Evolutionary conservation across 1,140 invertebrate species (phyloP).

Genomic region (Elymnias hypermnestra): DNA sequence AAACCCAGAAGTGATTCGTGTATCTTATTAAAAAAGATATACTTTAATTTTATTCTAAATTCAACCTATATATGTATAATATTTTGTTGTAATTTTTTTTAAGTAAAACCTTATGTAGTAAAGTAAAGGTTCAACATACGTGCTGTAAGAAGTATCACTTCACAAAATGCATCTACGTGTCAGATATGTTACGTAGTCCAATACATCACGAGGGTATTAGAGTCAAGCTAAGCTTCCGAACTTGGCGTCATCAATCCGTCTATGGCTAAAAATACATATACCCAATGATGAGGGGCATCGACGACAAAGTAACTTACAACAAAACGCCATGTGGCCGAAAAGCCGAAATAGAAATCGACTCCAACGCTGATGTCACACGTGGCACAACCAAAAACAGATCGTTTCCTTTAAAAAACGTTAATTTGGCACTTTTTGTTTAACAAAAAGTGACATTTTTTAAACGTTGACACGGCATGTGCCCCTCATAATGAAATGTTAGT

Average conservation of each 20-base stretch:
- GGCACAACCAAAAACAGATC: constrained; percentile 66
- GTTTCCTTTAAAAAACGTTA: constrained; percentile 74
- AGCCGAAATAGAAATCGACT: constrained; percentile 59
- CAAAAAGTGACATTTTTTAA: constrained; percentile 65
- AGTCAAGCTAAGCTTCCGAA: constrained; percentile 58
- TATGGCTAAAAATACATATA: constrained; percentile 53
- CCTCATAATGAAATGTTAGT: constrained; percentile 55
- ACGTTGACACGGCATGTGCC: constrained; percentile 55
- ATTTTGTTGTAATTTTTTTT: too few relatives aligned
- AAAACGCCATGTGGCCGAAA: constrained; percentile 52
- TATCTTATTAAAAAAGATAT: too few relatives aligned
- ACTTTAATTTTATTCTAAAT: too few relatives aligned
- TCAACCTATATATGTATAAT: too few relatives aligned
- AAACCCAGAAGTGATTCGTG: too few relatives aligned
- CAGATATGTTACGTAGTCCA: constrained; percentile 41
- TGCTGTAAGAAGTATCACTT: too few relatives aligned
- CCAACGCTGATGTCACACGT: constrained; percentile 60
- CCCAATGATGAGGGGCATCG: constrained; percentile 60
- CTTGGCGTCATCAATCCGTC: constrained; percentile 52
- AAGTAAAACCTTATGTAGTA: too few relatives aligned
- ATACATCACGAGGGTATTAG: constrained; percentile 66
- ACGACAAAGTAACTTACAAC: constrained; percentile 68
- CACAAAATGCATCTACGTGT: too few relatives aligned
- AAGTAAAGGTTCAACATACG: too few relatives aligned
- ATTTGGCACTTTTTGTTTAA: constrained; percentile 64